phyloP scores from a whole-genome alignment of 92 coral and sea anemone genomes.

The Chrysogorgia sp. region DNA sequence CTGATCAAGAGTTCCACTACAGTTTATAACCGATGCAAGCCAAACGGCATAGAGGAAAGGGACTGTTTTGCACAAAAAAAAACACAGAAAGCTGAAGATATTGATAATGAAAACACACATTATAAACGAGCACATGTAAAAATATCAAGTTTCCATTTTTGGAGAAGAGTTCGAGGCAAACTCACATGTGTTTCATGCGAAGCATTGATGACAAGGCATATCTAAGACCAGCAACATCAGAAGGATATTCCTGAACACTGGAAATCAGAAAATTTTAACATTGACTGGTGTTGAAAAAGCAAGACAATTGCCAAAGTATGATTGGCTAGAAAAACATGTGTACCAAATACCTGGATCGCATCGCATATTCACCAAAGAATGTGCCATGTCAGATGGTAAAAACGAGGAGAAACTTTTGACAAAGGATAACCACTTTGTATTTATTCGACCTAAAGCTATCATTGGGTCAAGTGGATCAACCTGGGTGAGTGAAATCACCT shows the following conservation, averaged over 20 bases:
- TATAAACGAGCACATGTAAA: slow-evolving; percentile 65
- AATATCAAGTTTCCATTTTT: slow-evolving; percentile 46
- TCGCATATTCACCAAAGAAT: slow-evolving; percentile 35
- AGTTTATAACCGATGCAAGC: slow-evolving; percentile 61
- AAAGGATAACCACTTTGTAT: slow-evolving; percentile 34
- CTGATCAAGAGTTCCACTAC: slow-evolving; percentile 41
- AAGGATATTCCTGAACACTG: slow-evolving; percentile 45
- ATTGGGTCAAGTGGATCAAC: slow-evolving; percentile 46
- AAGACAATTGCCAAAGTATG: slow-evolving; percentile 35
- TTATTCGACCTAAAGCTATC: slow-evolving; percentile 37
- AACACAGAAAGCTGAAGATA: slow-evolving; percentile 57
- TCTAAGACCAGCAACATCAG: slow-evolving; percentile 56
- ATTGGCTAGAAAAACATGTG: too few species aligned
- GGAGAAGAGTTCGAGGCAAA: slow-evolving; percentile 10
- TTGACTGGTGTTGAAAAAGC: slow-evolving; percentile 28
- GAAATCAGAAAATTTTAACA: slow-evolving; percentile 47
- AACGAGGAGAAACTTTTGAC: slow-evolving; percentile 35
- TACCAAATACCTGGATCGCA: slow-evolving; percentile 38
- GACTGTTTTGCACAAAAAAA: slow-evolving; percentile 56
- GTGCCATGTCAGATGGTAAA: slow-evolving; percentile 3
- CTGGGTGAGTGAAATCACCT: slow-evolving; percentile 45
- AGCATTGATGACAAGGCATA: slow-evolving; percentile 71
- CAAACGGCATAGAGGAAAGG: slow-evolving; percentile 49
- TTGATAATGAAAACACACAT: slow-evolving; percentile 55
- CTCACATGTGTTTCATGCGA: slow-evolving; percentile 47